Percentiles rank a stretch among this genome's conserved stretches.
Conservation (phyloP, 1,140 invertebrate genomes). For the Ylistrum balloti region DNA sequence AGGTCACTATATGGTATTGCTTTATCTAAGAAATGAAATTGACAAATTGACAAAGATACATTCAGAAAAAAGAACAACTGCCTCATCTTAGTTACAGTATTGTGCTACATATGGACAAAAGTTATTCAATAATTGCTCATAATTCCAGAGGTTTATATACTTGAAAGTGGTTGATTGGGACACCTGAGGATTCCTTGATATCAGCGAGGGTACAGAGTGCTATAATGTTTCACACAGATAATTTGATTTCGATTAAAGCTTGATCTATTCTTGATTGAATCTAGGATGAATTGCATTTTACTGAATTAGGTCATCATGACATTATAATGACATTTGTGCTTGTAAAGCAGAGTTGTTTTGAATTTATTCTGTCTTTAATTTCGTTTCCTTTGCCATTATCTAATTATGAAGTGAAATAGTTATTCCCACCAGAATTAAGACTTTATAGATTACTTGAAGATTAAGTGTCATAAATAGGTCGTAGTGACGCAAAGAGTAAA, state of each 20-base stretch:
- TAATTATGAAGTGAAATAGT: neutral
- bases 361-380: neutral
- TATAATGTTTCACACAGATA: neutral
- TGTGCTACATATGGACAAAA: neutral
- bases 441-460: neutral
- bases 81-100: too few relatives aligned
- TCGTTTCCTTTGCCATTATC: neutral
- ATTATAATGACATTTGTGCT: neutral
- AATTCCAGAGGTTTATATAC: neutral
- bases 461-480: conserved; percentile 35
- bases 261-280: conserved; percentile 3
- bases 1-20: neutral
- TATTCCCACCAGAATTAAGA: neutral
- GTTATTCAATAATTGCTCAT: neutral
- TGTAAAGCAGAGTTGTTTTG: neutral
- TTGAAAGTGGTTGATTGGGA: neutral
- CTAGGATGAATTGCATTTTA: neutral
- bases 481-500: neutral
- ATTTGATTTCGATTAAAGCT: neutral
- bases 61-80: too few relatives aligned
- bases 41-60: too few relatives aligned
- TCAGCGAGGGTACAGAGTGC: neutral
- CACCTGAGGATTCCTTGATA: neutral
- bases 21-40: neutral
- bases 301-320: neutral